Base-by-base conservation (phyloP, 2,888 invertebrate genomes). In the Pogonocherus hispidulus region DNA sequence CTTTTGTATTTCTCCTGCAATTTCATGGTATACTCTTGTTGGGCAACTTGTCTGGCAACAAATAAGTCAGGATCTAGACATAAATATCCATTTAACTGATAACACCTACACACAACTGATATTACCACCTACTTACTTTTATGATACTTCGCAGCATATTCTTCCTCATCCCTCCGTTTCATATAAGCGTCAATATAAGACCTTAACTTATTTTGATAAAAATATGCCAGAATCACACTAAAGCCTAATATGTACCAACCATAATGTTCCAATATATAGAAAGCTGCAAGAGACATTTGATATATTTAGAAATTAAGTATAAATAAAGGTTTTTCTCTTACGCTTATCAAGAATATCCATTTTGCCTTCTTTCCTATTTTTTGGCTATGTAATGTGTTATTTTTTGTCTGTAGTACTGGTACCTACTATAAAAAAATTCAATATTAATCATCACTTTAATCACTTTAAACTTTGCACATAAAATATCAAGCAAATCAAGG, bases 121-220 rank as follows among this genome's bases (percentile, higher is more conserved):
- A 2, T 54, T 18, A 47, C n/a, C 8, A 32, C 51, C 56, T 47
- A 60, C 76, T 78, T 81, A 87, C 87, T 82, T 83, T 87, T 87
- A 67, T 87, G 86, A 77, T 87, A 87, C 73, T 86, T 86, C 20
- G 84, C 86, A 19, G 81, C 80, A 77, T 86, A 87, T 69, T 86
- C 84, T 20, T 76, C 72, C 27, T 86, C 85, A 8, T 82, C 83
- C 66, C 73, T 83, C 44, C 75, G 77, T 18, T 78, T 69, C 59
- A 76, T 82, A 82, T 86, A 86, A 1, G 57, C 79, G 11, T 73
- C 73, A 67, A 85, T 82, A 55, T 76, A 78, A 51, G 83, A 79
- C 54, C 77, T 71, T n/a, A 86, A 52, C 19, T 67, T 72, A 68
- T 82, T 84, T 16, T 83, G 82, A 65, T 81, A 85, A 14, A 82